Percentiles rank a stretch among this genome's conserved stretches.
Evolutionary conservation across 2,113 vertebrate genomes (phyloP).

Genomic region (Tichodroma muraria): DNA sequence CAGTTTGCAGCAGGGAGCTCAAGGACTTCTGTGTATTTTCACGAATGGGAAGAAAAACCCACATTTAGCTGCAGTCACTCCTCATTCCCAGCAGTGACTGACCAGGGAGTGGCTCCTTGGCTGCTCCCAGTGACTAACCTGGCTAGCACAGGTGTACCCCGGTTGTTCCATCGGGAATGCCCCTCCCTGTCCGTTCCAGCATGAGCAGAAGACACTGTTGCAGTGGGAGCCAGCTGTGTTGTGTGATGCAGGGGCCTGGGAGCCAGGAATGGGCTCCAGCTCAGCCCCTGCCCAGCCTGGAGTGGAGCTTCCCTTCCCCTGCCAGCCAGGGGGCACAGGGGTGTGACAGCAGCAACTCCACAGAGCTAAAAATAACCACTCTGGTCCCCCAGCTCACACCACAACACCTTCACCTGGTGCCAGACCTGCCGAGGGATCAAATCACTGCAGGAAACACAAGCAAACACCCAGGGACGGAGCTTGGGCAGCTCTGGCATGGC

Average conservation of each 20-base stretch:
- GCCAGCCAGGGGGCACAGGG: neutral
- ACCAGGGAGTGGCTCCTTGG: neutral
- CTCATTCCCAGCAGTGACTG: neutral
- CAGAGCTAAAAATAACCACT: neutral
- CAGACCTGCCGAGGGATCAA: neutral
- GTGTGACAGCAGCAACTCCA: neutral
- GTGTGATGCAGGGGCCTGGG: rapidly evolving
- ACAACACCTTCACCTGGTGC: neutral
- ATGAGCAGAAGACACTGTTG: neutral
- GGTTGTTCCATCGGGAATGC: neutral
- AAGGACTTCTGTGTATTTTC: neutral
- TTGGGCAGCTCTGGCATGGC: neutral
- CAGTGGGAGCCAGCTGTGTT: neutral
- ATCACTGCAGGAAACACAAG: neutral
- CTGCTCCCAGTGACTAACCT: neutral
- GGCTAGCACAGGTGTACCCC: neutral
- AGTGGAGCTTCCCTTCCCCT: neutral
- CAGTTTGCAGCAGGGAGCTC: neutral
- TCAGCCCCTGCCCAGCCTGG: neutral
- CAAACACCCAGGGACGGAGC: neutral
- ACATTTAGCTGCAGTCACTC: neutral
- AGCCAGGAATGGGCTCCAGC: neutral
- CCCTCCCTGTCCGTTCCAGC: rapidly evolving
- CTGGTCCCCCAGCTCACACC: neutral
- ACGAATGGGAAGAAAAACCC: neutral